Evolutionary conservation across 2,113 vertebrate species (phyloP), one percentile per base, ranked within the genome.

Genomic region (Panthera uncia): DNA sequence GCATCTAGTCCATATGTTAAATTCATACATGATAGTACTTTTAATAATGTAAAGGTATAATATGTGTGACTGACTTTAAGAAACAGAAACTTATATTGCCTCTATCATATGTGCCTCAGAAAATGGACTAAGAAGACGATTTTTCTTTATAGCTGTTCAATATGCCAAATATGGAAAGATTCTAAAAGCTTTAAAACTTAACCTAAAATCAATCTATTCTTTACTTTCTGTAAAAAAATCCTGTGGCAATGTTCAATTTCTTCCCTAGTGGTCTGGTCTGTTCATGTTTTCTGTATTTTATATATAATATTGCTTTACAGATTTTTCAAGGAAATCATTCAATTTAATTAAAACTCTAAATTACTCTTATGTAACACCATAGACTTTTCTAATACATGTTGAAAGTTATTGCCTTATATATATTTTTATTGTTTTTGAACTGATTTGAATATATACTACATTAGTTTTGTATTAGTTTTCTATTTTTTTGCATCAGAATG

Each of bases 341-440:
- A 94, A 87, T 71, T 89, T 93, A 69, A 69, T 89, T 86, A 69
- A 48, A 73, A 93, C 80, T 96, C 8, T 1, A 69, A 88, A 84
- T 80, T 85, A 84, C 66, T 71, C 48, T 74, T 68, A 52, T 50
- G 2, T 41, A 92, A 69, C 13, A 65, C 4, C 16, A 19, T 27
- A 29, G 3, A 5, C 78, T 36, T 92, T 93, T 86, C 19, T 63
- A 63, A 55, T 41, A 5, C 4, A 81, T 69, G 38, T 93, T 94
- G 21, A 79, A 86, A 66, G 4, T 33, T 45, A 88, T 66, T 95
- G 19, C 73, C n/a, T 23, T 38, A 69, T 13, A 15, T 68, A 71
- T 52, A 68, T 74, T 21, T 65, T 78, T n/a, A 33, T 61, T 36
- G 7, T 48, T 65, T 92, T 82, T 83, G 25, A 33, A 71, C 5